These are phyloP conservation scores for Andrena camellia DNA, from an alignment of 2,888 invertebrate species.

Conservation along the genomic window DNA sequence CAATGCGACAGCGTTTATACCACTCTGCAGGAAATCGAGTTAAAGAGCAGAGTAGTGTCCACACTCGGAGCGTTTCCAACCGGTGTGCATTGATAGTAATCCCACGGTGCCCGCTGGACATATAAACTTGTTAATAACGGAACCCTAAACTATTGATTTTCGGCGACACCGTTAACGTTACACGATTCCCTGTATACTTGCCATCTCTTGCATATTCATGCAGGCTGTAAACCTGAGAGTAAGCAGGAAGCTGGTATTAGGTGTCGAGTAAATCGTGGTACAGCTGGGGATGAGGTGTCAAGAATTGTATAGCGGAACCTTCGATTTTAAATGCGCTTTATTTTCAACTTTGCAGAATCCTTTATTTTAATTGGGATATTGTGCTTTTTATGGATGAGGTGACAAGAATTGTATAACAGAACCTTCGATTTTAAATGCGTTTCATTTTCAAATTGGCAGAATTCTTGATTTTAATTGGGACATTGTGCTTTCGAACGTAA, in stretches of 20 bases:
- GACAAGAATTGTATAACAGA: no score
- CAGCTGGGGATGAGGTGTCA: not conserved
- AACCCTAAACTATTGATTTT: slow-evolving; percentile 40
- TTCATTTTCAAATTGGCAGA: no score
- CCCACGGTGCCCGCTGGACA: slow-evolving; percentile 19
- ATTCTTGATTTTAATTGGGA: no score
- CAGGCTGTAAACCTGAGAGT: not conserved
- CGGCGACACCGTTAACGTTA: slow-evolving; percentile 24
- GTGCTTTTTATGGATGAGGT: no score
- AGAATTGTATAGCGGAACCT: no score
- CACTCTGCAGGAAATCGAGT: slow-evolving; percentile 48
- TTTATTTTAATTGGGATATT: no score
- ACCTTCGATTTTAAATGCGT: no score
- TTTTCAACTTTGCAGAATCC: no score
- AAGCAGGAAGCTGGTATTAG: not conserved
- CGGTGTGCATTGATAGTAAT: slow-evolving; percentile 22
- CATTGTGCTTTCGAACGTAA: no score
- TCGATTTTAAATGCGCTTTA: no score
- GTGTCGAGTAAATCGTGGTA: not conserved
- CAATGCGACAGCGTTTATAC: slow-evolving; percentile 56
- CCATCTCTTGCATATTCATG: slow-evolving; percentile 33
- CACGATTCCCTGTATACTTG: slow-evolving; percentile 13
- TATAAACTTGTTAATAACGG: slow-evolving; percentile 50
- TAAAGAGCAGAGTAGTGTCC: slow-evolving; percentile 39
- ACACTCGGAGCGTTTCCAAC: slow-evolving; percentile 8